Evolutionary conservation across 2,888 invertebrate genomes (phyloP), one percentile per base, ranked within the genome.

Genomic region (Colletes collaris): DNA sequence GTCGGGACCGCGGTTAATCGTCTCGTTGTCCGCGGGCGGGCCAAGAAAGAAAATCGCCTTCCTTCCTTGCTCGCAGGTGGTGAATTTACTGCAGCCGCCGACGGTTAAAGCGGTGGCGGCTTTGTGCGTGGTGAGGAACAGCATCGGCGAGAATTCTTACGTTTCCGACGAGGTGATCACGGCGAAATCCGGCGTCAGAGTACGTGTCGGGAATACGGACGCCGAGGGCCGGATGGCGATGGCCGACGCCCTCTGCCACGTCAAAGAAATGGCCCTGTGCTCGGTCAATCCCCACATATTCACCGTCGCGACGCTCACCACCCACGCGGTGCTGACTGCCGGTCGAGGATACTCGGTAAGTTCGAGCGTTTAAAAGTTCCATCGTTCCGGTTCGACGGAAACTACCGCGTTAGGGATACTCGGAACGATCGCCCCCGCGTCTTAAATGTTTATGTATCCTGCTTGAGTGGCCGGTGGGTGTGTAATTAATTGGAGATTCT

Each of bases 161-260:
- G 98, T 98, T 4, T 93, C 98, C 56, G 99, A 99, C 94, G 99
- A 99, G 94, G 95, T 99, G 77, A 95, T 98, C 83, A 96, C 96
- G 7, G 95, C 97, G 6, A 95, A 98, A 72, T 96, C 97, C 82
- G 98, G 98, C 4, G 95, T 95, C n/a, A 94, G 97, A 77, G 96
- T 98, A 68, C 95, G 98, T 75, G 95, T 99, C 63, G 97, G 97
- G 71, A 99, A 99, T 93, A 99, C 99, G 4, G 99, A 99, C 94
- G 98, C 98, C 65, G 99, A 99, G 94, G 99, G 99, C 1, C 95
- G 98, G 74, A 96, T 98, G 96, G 96, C 97, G 59, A 98, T 98
- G 98, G 96, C 96, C 53, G 98, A 98, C 94, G 95, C 97, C 40
- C 94, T 98, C 46, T 97, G 96, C 90, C 95, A 95, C 94, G 94